These are phyloP conservation scores for Diorhabda carinulata DNA, from an alignment of 1,140 invertebrate genomes.

Conservation along the genomic window DNA sequence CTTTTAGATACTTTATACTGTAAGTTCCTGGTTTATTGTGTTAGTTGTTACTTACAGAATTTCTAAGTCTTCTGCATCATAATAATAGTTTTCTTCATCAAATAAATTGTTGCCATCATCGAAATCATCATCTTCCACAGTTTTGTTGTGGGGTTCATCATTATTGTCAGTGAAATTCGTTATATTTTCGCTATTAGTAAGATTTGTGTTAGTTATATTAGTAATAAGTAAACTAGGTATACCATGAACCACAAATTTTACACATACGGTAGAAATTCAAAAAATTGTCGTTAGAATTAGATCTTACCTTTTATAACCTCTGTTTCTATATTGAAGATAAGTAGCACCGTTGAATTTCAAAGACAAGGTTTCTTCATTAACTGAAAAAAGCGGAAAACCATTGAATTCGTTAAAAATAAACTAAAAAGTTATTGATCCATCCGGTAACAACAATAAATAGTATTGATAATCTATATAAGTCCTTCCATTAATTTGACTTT, in stretches of 20 bases:
- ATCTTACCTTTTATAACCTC: conserved; percentile 43
- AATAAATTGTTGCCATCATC: conserved; percentile 25
- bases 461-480: too few relatives aligned
- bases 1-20: neutral
- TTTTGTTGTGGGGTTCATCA: conserved; percentile 31
- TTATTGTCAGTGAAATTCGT: conserved; percentile 32
- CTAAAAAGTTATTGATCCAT: too few relatives aligned
- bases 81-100: conserved; percentile 37
- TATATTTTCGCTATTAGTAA: conserved; percentile 32
- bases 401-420: too few relatives aligned
- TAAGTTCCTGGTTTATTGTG: conserved; percentile 2
- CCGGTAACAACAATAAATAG: too few relatives aligned
- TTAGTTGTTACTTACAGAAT: conserved; percentile 24
- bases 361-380: conserved; percentile 33
- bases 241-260: neutral
- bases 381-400: conserved; percentile 18
- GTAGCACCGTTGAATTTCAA: conserved; percentile 45
- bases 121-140: conserved; percentile 29
- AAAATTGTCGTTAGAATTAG: neutral
- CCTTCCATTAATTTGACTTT: too few relatives aligned
- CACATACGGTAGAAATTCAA: too few relatives aligned
- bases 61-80: conserved; percentile 22
- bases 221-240: neutral
- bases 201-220: conserved; percentile 13
- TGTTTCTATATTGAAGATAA: conserved; percentile 43